Percentiles rank a stretch among this genome's conserved stretches.
These are phyloP conservation scores for Naso thynnoides DNA, from an alignment of 2,797 vertebrate genomes.

Conservation along the genomic window DNA sequence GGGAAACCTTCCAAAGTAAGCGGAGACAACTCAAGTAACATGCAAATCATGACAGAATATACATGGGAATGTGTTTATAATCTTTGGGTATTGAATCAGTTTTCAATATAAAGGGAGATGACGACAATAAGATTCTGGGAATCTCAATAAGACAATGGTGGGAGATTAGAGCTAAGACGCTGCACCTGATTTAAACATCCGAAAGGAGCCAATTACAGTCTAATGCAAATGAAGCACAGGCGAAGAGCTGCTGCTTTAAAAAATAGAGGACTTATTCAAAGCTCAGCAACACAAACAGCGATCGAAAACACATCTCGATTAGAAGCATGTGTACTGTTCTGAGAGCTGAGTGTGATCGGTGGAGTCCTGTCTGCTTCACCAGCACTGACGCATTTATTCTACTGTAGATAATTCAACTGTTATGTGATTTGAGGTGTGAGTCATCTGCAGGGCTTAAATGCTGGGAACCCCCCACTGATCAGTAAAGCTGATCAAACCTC, in stretches of 20 bases:
- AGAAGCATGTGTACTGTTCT: background rate
- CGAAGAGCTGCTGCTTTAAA: constrained; percentile 56
- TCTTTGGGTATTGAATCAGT: constrained; percentile 37
- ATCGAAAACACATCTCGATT: background rate
- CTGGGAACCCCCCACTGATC: background rate
- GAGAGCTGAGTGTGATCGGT: background rate
- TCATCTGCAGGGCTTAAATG: background rate
- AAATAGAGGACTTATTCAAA: constrained; percentile 49
- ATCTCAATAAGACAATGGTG: constrained; percentile 18
- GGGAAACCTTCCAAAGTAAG: too few species aligned
- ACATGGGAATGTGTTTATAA: constrained; percentile 31
- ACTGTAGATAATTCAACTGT: background rate
- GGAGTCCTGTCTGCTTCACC: too few species aligned
- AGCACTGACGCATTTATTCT: background rate
- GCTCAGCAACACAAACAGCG: constrained; percentile 18
- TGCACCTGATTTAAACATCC: constrained; percentile 70
- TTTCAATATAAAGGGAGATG: constrained; percentile 36
- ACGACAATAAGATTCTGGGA: constrained; percentile 33
- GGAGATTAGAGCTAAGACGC: constrained; percentile 52
- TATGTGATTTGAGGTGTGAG: background rate
- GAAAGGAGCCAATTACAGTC: constrained; percentile 67
- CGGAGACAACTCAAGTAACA: too few species aligned
- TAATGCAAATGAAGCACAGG: constrained; percentile 45
- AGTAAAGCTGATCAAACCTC: background rate
- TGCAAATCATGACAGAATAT: constrained; percentile 9